Evolutionary conservation across 2,888 invertebrate species (phyloP).

Genomic region (Sinohyriopsis cumingii): DNA sequence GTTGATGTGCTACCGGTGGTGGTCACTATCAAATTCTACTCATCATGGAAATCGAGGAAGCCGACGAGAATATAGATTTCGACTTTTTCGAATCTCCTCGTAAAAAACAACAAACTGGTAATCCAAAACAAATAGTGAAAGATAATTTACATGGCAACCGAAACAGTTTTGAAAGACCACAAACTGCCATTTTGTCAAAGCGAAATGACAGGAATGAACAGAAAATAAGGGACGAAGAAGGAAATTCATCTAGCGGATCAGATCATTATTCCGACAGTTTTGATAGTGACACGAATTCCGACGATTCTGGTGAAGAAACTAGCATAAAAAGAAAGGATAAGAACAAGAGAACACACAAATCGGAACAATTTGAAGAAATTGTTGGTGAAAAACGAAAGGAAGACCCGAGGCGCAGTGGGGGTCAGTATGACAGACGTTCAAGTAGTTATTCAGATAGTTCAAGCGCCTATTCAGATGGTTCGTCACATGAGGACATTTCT

Average conservation of each 20-base stretch:
- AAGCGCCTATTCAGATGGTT: conserved; percentile 45
- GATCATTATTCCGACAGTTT: conserved; percentile 23
- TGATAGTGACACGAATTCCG: not conserved
- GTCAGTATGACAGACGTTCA: conserved; percentile 2
- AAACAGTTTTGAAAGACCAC: conserved; percentile 2
- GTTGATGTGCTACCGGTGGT: conserved; percentile 18
- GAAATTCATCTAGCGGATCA: conserved; percentile 3
- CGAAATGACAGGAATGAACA: conserved; percentile 4
- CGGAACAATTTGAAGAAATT: not conserved
- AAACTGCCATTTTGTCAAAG: conserved; percentile 1
- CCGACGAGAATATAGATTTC: conserved; percentile 47
- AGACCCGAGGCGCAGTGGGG: not conserved
- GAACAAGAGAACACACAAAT: conserved; percentile 12
- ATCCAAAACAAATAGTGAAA: conserved; percentile 11
- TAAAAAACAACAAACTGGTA: conserved; percentile 16
- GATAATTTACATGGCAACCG: conserved; percentile 18
- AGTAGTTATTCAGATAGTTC: conserved; percentile 35
- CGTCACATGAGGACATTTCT: conserved; percentile 27
- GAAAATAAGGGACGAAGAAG: not conserved
- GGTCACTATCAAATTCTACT: conserved; percentile 7
- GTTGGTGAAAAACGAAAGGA: not conserved
- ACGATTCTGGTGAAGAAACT: conserved; percentile 22
- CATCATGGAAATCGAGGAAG: conserved; percentile 8
- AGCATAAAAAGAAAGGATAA: conserved; percentile 21
- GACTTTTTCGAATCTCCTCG: conserved; percentile 56